Evolutionary conservation across 2,888 invertebrate species (phyloP), one percentile per base, ranked within the genome.

Genomic region (Dynastes grantii): DNA sequence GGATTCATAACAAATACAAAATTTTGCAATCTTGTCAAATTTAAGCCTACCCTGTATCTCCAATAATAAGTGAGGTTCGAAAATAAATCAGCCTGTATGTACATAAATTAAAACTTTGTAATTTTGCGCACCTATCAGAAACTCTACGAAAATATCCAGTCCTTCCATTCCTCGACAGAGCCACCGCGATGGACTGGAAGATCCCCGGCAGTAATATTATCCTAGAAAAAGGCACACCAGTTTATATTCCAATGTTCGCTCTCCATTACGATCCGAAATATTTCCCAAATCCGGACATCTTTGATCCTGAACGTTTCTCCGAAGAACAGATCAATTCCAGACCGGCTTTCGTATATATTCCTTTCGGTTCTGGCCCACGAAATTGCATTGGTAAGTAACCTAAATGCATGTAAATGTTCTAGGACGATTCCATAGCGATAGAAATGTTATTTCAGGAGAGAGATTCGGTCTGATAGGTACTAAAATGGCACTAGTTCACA

Each of bases 111-210:
- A 22, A 22, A 22, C 22, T 37, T 37, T 37, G 5, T 37, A 37
- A 37, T 37, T 6, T 37, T 37, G 32, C 1, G 45, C 45, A 45
- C 11, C 11, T 45, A 1, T 45, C 84, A 88, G 90, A 90, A 85
- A 88, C 88, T 1, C 83, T 90, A 37, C 82, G 90, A 45, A 86
- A 88, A 78, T 89, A 88, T 82, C 89, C 90, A 4, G 87, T 88
- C 2, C 81, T 87, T 1, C 84, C 87, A 5, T 85, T 87, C 49
- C 76, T 88, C 78, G 85, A 85, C 67, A 82, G 88, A 79, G 76
- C 64, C 63, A 86, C 86, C 68, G 83, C 81, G 3, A 71, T 81
- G 68, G 83, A 86, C 55, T 88, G 87, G 80, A 83, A 84, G 61
- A 77, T 87, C 22, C 84, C 85, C 9, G 84, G 83, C 16, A 83